Percentiles rank a stretch among this genome's conserved stretches.
Conservation (phyloP, 2,113 vertebrate genomes). For the Cynopterus brachyotis region DNA sequence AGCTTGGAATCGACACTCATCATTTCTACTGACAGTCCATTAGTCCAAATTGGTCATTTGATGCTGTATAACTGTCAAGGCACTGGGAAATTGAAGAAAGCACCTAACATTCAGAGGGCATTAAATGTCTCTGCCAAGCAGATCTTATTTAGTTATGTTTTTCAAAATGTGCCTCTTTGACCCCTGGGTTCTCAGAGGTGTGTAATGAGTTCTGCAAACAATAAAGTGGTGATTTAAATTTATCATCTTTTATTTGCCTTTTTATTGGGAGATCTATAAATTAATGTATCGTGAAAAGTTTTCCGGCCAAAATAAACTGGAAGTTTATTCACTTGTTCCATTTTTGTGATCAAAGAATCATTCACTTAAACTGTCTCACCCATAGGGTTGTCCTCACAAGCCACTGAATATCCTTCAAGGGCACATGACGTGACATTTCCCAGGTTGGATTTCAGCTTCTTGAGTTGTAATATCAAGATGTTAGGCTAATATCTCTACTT, state of each 20-base stretch:
- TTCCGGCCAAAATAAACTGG: background rate
- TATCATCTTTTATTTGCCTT: background rate
- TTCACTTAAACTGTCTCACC: background rate
- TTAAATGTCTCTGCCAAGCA: background rate
- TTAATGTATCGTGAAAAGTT: background rate
- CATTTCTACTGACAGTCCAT: background rate
- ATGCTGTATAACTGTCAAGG: background rate
- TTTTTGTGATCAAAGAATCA: background rate
- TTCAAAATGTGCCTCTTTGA: background rate
- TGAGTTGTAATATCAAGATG: background rate
- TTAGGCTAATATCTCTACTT: background rate
- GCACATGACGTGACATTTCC: background rate
- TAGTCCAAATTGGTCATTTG: background rate
- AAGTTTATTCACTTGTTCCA: background rate
- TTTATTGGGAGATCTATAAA: background rate
- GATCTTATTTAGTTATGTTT: background rate
- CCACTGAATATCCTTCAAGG: background rate
- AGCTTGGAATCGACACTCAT: background rate
- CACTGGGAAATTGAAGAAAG: background rate
- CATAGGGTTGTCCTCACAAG: background rate
- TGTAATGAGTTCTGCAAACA: background rate
- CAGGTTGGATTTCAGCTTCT: background rate
- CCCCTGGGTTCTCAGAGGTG: background rate
- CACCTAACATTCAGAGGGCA: background rate
- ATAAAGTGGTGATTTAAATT: background rate